Conservation (phyloP, 2,113 vertebrate species). For the Sorex araneus region DNA sequence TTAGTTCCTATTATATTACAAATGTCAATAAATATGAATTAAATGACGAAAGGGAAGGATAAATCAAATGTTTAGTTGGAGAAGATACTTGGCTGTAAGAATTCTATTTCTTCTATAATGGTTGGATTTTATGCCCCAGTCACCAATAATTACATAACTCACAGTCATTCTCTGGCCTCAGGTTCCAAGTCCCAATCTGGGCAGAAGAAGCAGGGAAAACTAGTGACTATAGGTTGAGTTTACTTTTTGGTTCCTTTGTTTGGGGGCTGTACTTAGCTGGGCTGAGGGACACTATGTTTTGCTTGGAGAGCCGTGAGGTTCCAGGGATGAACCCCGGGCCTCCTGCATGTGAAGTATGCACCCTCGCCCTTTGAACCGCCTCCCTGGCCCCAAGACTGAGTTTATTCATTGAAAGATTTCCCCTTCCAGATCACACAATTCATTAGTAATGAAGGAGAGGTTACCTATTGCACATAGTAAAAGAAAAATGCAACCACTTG, state of each 20-base stretch:
- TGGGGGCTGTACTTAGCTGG: too few species aligned
- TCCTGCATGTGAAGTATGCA: too few species aligned
- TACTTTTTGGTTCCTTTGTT: too few species aligned
- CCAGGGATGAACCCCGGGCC: too few species aligned
- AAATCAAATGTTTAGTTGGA: background rate
- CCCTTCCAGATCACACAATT: background rate
- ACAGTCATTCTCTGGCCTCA: background rate
- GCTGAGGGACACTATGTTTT: too few species aligned
- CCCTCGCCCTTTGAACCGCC: too few species aligned
- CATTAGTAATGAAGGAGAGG: constrained; percentile 13
- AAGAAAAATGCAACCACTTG: background rate
- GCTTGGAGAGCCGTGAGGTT: too few species aligned
- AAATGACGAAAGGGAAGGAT: background rate
- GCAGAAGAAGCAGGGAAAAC: accelerated
- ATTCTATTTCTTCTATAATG: background rate
- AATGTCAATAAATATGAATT: background rate
- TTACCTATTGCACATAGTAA: background rate
- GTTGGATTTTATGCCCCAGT: background rate
- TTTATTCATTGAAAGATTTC: constrained; percentile 3
- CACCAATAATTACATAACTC: background rate
- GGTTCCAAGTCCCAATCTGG: background rate
- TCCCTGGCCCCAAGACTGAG: background rate
- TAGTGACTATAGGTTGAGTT: background rate
- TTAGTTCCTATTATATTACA: background rate
- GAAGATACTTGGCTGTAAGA: background rate